These are phyloP conservation scores for Hypsopygia costalis DNA, from an alignment of 2,888 invertebrate species.

Conservation along the genomic window DNA sequence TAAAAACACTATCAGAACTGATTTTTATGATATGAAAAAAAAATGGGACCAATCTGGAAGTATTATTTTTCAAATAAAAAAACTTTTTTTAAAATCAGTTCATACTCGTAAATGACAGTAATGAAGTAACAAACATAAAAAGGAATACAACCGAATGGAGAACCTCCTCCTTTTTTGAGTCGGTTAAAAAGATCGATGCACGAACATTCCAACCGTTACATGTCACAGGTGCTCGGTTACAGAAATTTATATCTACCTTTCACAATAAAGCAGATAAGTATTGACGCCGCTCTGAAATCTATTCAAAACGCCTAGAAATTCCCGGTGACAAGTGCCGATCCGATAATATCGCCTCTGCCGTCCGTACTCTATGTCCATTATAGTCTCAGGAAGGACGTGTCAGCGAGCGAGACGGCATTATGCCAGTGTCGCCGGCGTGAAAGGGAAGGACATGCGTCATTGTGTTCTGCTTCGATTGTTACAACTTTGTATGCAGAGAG, in stretches of 20 bases:
- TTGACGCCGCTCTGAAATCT: slow-evolving; percentile 32
- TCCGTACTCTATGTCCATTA: slow-evolving; percentile 48
- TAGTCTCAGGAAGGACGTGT: slow-evolving; percentile 67
- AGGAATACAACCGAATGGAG: too few species aligned
- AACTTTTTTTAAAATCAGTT: too few species aligned
- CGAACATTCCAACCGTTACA: too few species aligned
- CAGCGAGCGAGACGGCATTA: slow-evolving; percentile 64
- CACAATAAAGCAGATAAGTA: slow-evolving; percentile 37
- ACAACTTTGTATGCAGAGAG: slow-evolving; percentile 63
- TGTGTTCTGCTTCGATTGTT: slow-evolving; percentile 67
- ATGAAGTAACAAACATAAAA: too few species aligned
- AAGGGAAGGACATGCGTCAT: slow-evolving; percentile 61
- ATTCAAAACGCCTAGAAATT: slow-evolving; percentile 45
- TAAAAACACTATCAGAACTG: too few species aligned
- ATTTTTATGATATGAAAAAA: too few species aligned
- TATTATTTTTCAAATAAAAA: too few species aligned
- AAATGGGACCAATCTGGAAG: too few species aligned
- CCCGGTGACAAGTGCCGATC: slow-evolving; percentile 36
- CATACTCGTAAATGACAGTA: too few species aligned
- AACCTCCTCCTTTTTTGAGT: too few species aligned
- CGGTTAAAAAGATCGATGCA: too few species aligned
- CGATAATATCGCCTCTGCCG: slow-evolving; percentile 55
- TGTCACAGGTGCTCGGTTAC: slow-evolving; percentile 1
- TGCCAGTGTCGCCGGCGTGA: slow-evolving; percentile 53
- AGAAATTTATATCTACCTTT: slow-evolving; percentile 17